These are phyloP conservation scores for Stomatorhinus walkeri DNA, from an alignment of 2,797 vertebrate genomes.

Conservation along the genomic window DNA sequence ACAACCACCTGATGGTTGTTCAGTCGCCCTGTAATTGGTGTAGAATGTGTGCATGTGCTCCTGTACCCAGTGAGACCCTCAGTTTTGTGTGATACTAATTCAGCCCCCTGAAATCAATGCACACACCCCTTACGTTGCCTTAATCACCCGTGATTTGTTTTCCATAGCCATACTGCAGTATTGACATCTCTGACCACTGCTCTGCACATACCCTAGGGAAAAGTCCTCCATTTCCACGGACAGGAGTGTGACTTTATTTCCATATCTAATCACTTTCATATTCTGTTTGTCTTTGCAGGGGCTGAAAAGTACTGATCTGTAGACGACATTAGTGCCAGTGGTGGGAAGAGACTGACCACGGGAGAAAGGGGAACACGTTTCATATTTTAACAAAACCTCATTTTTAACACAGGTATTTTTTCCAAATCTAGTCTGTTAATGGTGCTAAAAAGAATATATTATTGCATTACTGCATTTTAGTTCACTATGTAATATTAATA, in stretches of 20 bases:
- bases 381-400: not conserved
- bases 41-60: not conserved
- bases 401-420: not conserved
- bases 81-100: slow-evolving; percentile 9
- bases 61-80: slow-evolving; percentile 1
- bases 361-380: not conserved
- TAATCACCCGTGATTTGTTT: slow-evolving; percentile 30
- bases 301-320: not conserved
- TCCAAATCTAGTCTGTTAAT: not conserved
- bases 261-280: slow-evolving; percentile 2
- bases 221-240: slow-evolving; percentile 15
- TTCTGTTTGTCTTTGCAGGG: not conserved
- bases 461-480: not conserved
- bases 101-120: not conserved
- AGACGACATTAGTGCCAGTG: not conserved
- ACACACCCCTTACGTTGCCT: slow-evolving; percentile 23
- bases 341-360: not conserved
- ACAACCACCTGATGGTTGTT: not conserved
- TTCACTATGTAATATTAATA: not conserved
- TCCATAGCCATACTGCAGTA: slow-evolving; percentile 7
- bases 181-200: slow-evolving; percentile 17
- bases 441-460: not conserved
- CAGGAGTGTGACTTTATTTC: not conserved
- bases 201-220: slow-evolving; percentile 14
- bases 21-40: not conserved